Percentiles rank a stretch among this genome's conserved stretches.
Evolutionary conservation across 2,888 invertebrate species (phyloP).

Genomic region (Ctenicera cuprea): DNA sequence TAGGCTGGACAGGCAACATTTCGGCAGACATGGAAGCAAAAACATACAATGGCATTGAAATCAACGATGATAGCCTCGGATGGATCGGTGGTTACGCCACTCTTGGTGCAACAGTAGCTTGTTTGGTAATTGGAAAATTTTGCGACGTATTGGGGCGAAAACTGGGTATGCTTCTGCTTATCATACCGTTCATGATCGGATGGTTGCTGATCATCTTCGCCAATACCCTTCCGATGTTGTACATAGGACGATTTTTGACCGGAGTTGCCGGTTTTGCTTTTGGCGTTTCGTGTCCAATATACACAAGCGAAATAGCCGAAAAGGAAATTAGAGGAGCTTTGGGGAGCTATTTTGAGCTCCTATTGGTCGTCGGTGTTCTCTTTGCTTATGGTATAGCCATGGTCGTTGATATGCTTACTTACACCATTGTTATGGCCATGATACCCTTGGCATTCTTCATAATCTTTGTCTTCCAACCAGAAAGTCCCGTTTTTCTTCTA

Average conservation of each 20-base stretch:
- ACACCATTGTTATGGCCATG: conserved; percentile 79
- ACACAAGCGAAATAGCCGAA: conserved; percentile 88
- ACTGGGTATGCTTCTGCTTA: conserved; percentile 77
- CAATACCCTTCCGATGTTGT: conserved; percentile 76
- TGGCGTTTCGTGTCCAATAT: conserved; percentile 87
- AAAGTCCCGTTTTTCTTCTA: conserved; percentile 85
- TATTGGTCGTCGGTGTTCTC: conserved; percentile 87
- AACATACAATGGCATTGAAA: conserved; percentile 74
- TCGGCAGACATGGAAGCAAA: conserved; percentile 70
- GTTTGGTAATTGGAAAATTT: conserved; percentile 81
- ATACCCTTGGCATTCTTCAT: conserved; percentile 80
- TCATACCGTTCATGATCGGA: conserved; percentile 80
- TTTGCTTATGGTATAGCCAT: conserved; percentile 82
- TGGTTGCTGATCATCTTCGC: conserved; percentile 84
- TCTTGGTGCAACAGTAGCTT: conserved; percentile 82
- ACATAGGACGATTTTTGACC: conserved; percentile 79
- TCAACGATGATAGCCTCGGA: conserved; percentile 75
- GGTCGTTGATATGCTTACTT: conserved; percentile 74
- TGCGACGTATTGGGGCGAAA: conserved; percentile 83
- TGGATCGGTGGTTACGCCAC: conserved; percentile 82
- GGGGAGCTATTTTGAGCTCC: conserved; percentile 89
- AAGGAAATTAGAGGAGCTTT: conserved; percentile 86
- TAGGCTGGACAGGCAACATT: conserved; percentile 85
- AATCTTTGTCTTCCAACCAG: conserved; percentile 87
- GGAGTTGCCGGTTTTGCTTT: conserved; percentile 86